A percentile compares a stretch with the other conserved stretches of the same genome.
phyloP scores from a whole-genome alignment of 2,113 vertebrate species.

The Boulengerochromis microlepis region DNA sequence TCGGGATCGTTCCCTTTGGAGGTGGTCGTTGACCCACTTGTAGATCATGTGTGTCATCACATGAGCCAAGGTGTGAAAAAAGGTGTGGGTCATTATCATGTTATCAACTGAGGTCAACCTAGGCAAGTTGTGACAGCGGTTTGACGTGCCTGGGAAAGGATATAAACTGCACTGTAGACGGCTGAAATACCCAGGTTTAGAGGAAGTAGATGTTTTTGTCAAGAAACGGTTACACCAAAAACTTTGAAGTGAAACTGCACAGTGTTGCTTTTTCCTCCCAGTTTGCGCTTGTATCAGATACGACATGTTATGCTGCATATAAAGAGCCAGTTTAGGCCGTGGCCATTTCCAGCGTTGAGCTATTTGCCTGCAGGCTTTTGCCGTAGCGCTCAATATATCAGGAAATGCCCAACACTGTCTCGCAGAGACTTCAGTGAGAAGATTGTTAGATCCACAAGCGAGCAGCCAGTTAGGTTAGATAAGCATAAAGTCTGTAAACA shows the following conservation, averaged over 20 bases:
- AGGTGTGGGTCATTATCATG: background rate
- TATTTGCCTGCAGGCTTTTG: background rate
- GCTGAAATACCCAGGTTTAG: background rate
- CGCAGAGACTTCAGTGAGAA: background rate
- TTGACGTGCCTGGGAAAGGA: background rate
- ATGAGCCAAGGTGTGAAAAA: background rate
- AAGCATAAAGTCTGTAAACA: background rate
- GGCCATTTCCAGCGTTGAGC: background rate
- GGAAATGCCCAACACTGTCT: background rate
- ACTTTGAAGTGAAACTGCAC: background rate
- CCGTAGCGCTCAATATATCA: background rate
- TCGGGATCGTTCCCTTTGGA: background rate
- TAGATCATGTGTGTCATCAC: background rate
- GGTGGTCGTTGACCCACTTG: background rate
- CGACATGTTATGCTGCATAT: background rate
- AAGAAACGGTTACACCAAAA: background rate
- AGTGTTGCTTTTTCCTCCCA: background rate
- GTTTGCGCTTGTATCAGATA: background rate
- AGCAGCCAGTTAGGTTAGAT: background rate
- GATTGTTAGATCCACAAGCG: background rate
- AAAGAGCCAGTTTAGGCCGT: background rate
- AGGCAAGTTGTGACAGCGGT: background rate
- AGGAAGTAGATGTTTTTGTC: background rate
- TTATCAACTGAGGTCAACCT: background rate
- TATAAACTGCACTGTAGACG: background rate